Base-by-base conservation (phyloP, 2,888 invertebrate species). In the Agonopterix arenella region DNA sequence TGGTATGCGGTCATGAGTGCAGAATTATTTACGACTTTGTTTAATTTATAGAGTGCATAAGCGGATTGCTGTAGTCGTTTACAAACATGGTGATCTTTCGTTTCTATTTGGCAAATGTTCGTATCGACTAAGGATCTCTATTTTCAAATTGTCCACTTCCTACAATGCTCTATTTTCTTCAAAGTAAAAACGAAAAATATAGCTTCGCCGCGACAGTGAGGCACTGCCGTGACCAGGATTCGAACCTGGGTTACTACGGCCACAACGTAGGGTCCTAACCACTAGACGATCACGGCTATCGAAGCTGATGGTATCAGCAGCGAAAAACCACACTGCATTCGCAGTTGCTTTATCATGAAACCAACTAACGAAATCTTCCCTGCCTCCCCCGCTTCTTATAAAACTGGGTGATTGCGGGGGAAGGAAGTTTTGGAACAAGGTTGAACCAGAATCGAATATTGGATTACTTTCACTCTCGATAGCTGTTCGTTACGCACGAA, bases 201-300 rank as follows among this genome's bases (percentile, higher is more conserved):
- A n/a, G 28, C 50, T 51, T 36, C 47, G 42, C 50, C 50, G 50
- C 28, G 47, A 51, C 50, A 51, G 46, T 51, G 18, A 11, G 11
- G 9, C 70, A 72, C 69, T 90, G 90, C 89, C 90, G 89, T 89
- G 88, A 90, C 90, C 89, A 89, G 92, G 92, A 92, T 91, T 90
- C 91, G 90, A 92, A 92, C 91, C 91, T 90, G 90, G 90, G 90
- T 90, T 28, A 28, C 88, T 89, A 90, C 91, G 91, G 91, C 91
- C 90, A 91, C 90, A 91, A 91, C 90, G 91, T 91, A 90, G 91
- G 89, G 91, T 92, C 91, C 92, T 92, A 92, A 92, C 92, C 92
- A 92, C 92, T 92, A 92, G 91, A 92, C 92, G 91, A 92, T 92
- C 91, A 92, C 55, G 52, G 52, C 52, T 55, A 43, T 40, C 51